phyloP scores from a whole-genome alignment of 2,113 vertebrate species.

The Chunga burmeisteri region DNA sequence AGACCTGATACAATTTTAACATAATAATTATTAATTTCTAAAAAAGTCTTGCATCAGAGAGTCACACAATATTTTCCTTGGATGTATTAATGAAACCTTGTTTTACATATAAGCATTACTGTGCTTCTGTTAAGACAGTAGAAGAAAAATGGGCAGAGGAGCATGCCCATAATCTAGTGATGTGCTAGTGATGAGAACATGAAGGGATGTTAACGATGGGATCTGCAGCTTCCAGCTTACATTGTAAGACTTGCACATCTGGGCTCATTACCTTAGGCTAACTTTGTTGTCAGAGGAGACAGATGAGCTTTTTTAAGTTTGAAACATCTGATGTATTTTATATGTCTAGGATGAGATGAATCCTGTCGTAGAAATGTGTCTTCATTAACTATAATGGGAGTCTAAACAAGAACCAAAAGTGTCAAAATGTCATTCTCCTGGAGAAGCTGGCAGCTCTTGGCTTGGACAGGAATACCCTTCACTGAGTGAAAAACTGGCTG shows the following conservation, averaged over 20 bases:
- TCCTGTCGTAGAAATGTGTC: fast-evolving
- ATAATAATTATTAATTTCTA: background rate
- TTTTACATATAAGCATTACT: background rate
- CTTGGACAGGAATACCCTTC: no score
- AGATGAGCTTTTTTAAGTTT: background rate
- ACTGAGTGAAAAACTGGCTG: no score
- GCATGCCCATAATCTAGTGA: background rate
- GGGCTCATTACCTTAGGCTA: background rate
- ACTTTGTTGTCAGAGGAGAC: background rate
- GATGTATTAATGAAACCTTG: background rate
- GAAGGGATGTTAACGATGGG: background rate
- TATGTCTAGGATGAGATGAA: background rate
- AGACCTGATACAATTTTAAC: background rate
- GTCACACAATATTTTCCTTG: background rate
- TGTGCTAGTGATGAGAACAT: background rate
- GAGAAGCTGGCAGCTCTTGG: no score
- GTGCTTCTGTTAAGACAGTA: background rate
- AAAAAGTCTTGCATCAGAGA: background rate
- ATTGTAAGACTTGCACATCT: background rate
- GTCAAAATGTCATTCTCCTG: background rate
- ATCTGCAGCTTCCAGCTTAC: background rate
- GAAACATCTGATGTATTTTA: background rate
- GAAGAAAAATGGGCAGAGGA: background rate
- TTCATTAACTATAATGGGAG: background rate
- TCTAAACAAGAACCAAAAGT: background rate